A percentile compares a stretch with the other conserved stretches of the same genome.
phyloP scores from a whole-genome alignment of 2,113 vertebrate genomes.

The Lepus timidus region DNA sequence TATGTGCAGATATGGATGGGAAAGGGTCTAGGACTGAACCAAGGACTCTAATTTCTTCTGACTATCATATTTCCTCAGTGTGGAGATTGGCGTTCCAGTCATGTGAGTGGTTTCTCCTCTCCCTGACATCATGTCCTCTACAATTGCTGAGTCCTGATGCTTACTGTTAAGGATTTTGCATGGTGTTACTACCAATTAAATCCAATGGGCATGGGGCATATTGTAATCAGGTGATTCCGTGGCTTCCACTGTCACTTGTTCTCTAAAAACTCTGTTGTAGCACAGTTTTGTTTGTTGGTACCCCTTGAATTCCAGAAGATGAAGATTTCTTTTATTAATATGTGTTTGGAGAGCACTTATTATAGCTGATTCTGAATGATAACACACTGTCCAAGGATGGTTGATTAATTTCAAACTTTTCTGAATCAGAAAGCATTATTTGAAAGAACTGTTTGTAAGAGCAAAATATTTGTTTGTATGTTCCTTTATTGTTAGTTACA shows the following conservation, averaged over 20 bases:
- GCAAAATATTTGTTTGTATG: background rate
- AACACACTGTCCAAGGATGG: background rate
- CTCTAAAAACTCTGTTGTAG: background rate
- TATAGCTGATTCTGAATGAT: background rate
- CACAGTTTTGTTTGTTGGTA: background rate
- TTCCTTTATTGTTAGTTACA: background rate
- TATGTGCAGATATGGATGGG: background rate
- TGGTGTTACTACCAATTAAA: background rate
- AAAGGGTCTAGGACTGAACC: background rate
- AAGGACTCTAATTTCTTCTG: background rate
- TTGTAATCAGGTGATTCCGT: too few species aligned
- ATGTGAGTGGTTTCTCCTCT: background rate
- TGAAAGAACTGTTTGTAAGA: background rate
- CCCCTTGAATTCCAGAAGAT: background rate
- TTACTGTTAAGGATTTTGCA: too few species aligned
- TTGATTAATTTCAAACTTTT: background rate
- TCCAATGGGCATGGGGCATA: too few species aligned
- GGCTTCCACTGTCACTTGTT: too few species aligned
- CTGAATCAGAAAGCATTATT: background rate
- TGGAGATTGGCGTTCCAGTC: background rate
- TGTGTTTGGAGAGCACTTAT: background rate
- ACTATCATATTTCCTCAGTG: background rate
- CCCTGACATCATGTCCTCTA: background rate
- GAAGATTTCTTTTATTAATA: background rate
- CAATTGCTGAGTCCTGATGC: background rate